phyloP scores from a whole-genome alignment of 2,888 invertebrate genomes.

The Steinernema carpocapsae region DNA sequence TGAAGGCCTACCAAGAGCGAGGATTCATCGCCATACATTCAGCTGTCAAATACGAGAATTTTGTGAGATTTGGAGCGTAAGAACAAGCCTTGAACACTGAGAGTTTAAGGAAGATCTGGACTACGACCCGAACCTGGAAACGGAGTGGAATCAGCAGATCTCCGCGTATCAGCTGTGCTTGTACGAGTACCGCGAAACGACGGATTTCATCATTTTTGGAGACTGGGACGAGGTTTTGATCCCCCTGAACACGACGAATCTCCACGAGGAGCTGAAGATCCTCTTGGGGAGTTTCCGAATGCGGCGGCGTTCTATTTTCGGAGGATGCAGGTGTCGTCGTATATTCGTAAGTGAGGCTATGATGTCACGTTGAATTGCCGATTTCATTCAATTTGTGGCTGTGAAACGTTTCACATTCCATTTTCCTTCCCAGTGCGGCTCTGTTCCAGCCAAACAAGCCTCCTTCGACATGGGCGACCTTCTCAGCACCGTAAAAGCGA shows the following conservation, averaged over 20 bases:
- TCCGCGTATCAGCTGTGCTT: constrained; percentile 30
- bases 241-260: constrained; percentile 12
- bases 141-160: constrained; percentile 31
- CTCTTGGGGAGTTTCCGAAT: background rate
- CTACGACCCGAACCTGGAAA: constrained; percentile 36
- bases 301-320: constrained; percentile 36
- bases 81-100: background rate
- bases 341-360: constrained; percentile 4
- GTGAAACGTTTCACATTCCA: too few relatives aligned
- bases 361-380: too few relatives aligned
- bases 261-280: constrained; percentile 12
- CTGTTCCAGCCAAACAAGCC: too few relatives aligned
- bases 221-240: constrained; percentile 38
- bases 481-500: too few relatives aligned
- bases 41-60: constrained; percentile 24
- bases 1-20: constrained; percentile 29
- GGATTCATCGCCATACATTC: constrained; percentile 32
- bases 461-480: too few relatives aligned
- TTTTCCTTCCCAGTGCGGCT: too few relatives aligned
- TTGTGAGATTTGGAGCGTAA: background rate
- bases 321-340: constrained; percentile 7
- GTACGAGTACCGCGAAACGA: constrained; percentile 36
- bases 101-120: background rate
- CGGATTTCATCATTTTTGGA: constrained; percentile 38
- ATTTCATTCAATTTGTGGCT: too few relatives aligned